Evolutionary conservation across 2,113 vertebrate genomes (phyloP).

Genomic region (Lycaon pictus): DNA sequence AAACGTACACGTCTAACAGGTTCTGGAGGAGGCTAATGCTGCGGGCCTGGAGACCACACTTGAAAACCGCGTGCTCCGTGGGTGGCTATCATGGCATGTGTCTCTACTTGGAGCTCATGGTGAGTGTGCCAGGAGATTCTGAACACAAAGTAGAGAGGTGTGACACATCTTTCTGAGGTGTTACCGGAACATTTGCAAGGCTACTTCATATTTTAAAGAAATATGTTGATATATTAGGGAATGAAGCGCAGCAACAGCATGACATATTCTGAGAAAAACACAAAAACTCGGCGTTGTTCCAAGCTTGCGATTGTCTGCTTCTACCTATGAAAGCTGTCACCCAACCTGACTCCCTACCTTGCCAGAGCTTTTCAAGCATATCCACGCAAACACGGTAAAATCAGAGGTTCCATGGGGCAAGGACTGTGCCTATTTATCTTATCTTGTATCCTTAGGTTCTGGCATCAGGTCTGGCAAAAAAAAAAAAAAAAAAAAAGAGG

Average conservation of each 20-base stretch:
- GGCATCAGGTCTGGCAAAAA: not conserved
- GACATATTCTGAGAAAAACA: not conserved
- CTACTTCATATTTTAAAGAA: not conserved
- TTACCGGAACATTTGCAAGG: not conserved
- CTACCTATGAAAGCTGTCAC: not conserved
- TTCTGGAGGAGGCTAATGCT: not conserved
- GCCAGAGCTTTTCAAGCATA: not conserved
- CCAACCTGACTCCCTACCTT: not conserved
- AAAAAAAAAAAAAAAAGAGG: not conserved
- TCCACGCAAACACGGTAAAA: not conserved
- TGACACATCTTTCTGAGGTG: not conserved
- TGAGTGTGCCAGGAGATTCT: not conserved
- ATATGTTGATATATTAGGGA: not conserved
- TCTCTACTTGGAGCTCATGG: not conserved
- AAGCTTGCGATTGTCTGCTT: not conserved
- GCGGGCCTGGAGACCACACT: not conserved
- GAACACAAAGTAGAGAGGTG: not conserved
- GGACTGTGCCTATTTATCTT: not conserved
- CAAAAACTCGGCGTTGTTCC: not conserved
- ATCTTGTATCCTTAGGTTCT: not conserved
- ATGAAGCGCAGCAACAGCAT: not conserved
- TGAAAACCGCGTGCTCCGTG: not conserved
- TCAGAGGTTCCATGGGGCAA: not conserved
- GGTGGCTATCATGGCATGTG: rapidly evolving
- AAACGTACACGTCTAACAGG: not conserved